Conservation (phyloP, 2,797 vertebrate genomes). For the Polyboroides typus region DNA sequence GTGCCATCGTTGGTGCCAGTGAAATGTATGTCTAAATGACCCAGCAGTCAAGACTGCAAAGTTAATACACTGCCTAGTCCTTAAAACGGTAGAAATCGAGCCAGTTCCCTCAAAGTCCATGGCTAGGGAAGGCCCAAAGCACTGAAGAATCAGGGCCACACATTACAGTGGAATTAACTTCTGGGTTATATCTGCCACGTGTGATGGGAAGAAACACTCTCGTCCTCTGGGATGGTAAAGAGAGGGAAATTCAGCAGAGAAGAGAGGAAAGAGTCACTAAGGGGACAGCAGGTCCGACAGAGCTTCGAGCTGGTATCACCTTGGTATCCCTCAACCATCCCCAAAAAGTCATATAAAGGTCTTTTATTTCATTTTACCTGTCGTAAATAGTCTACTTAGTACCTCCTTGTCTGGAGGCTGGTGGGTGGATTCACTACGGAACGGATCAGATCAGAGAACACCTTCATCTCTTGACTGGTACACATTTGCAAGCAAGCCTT, state of each 20-base stretch:
- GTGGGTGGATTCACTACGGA: background rate
- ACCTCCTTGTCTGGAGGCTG: background rate
- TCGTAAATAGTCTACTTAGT: background rate
- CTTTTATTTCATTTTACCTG: background rate
- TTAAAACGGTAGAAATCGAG: background rate
- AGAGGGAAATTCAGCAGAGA: background rate
- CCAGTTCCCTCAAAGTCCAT: fast-evolving
- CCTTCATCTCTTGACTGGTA: background rate
- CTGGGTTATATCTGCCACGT: fast-evolving
- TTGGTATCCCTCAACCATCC: background rate
- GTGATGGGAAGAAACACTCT: background rate
- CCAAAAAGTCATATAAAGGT: background rate
- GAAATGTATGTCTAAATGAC: background rate
- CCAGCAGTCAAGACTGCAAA: background rate
- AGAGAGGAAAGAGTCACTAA: background rate
- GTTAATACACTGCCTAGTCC: background rate
- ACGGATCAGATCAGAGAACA: background rate
- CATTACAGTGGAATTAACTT: background rate
- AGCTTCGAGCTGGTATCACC: background rate
- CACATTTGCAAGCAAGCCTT: background rate
- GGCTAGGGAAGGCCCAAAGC: background rate
- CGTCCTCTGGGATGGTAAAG: background rate
- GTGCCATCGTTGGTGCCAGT: fast-evolving
- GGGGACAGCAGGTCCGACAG: background rate
- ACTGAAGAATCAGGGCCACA: background rate